phyloP scores from a whole-genome alignment of 2,113 vertebrate species.

The Carettochelys insculpta region DNA sequence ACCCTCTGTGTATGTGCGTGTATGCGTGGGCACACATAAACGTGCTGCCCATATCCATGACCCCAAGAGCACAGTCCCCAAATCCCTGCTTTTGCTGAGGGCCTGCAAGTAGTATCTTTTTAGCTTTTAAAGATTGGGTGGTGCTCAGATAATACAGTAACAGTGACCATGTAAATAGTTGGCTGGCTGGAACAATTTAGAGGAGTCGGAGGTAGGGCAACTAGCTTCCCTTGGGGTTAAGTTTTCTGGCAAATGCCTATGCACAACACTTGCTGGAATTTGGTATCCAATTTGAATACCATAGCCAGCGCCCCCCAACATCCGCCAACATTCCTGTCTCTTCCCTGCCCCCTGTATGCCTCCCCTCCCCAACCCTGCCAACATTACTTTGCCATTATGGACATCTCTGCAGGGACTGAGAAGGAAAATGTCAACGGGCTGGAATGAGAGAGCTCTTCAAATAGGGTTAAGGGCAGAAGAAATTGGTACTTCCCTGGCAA shows the following conservation, averaged over 20 bases:
- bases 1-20: not conserved
- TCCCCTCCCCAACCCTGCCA: too few relatives aligned
- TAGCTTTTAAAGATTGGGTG: not conserved
- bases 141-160: not conserved
- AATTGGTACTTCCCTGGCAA: not conserved
- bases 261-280: not conserved
- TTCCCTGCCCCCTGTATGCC: too few relatives aligned
- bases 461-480: not conserved
- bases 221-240: not conserved
- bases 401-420: not conserved
- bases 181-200: not conserved
- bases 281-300: not conserved
- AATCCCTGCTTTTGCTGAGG: not conserved
- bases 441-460: not conserved
- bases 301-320: too few relatives aligned
- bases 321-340: too few relatives aligned
- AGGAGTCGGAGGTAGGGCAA: not conserved
- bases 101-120: not conserved
- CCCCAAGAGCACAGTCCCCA: not conserved
- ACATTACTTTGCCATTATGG: not conserved
- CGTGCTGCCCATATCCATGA: not conserved
- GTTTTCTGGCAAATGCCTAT: not conserved
- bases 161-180: not conserved
- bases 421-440: not conserved
- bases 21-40: not conserved